Base-by-base conservation (phyloP, 2,888 invertebrate genomes). In the Erynnis tages region DNA sequence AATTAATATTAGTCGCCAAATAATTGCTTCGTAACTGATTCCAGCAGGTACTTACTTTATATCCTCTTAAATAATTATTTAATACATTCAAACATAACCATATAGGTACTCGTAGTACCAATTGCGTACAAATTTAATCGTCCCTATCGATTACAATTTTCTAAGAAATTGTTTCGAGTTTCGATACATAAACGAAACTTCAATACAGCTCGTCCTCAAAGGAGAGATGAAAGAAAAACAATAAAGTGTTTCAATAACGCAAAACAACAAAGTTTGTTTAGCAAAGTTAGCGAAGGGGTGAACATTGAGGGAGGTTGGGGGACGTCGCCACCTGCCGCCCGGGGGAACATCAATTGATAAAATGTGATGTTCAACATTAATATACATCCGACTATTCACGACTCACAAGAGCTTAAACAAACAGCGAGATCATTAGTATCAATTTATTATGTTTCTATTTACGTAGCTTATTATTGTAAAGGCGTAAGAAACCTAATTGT, bases 161-260 rank as follows among this genome's bases (percentile, higher is more conserved):
- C 61, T 58, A 58, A 50, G 58, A 65, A 64, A 69, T 66, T 64
- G 61, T 69, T 71, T 61, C 58, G 61, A 61, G 56, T 67, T 73
- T 65, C 54, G 63, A 69, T 67, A 69, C 61, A 58, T 56, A 59
- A 60, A 67, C 65, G 61, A 63, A 68, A 73, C 63, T 72, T 71
- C 57, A 53, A 61, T 54, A 65, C 60, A 67, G 58, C 58, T 56
- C 62, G 61, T 63, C 60, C 67, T 71, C 74, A 77, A 80, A 79
- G 71, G 71, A 73, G 66, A 71, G 77, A 81, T 79, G 82, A 83
- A 86, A 84, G 80, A 79, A 84, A 80, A 84, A 84, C 82, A 85
- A 79, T 78, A 76, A 84, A 82, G 72, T 79, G 83, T 81, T 86
- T 82, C 82, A 82, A 84, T 82, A 86, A 79, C 75, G 76, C 72